Evolutionary conservation across 2,797 vertebrate genomes (phyloP), one percentile per base, ranked within the genome.

Genomic region (Natrix natrix): DNA sequence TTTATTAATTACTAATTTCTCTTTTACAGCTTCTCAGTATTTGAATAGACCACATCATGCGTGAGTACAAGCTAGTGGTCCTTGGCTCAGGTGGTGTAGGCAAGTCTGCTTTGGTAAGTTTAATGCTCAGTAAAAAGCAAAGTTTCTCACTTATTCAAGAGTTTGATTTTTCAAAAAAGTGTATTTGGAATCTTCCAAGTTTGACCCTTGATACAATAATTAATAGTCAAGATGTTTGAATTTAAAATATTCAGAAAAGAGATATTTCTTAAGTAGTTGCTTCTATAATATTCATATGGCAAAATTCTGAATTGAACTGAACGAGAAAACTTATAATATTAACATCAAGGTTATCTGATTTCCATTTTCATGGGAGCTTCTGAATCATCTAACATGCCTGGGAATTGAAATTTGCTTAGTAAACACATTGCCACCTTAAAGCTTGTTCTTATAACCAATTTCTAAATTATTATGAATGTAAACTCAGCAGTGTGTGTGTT

Each of bases 1-100:
- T 57, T 54, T 59, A 24, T 74, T 59, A 69, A 90, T 61, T 0
- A 56, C 88, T 93, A 74, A n/a, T 89, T 92, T 78, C 60, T 95
- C 16, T 95, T 94, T 96, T 98, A 17, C 97, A 99, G 99, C 97
- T 97, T 95, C 92, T 97, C 95, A 97, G 98, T 98, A 94, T 98
- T 97, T 98, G 98, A 98, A 98, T 97, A 98, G 97, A 96, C 97
- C 98, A 97, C 98, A 98, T 98, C 98, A 99, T 99, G 99, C 99
- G 99, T 96, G 99, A 99, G 98, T 99, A 99, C 98, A 99, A 99
- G 98, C 98, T 99, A 96, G 99, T 99, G 98, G 99, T 99, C 97
- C 98, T 99, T 97, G 99, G 99, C 96, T 99, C 99, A 95, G 99
- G 99, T 98, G 99, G 99, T 94, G 99, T 99, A 96, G 99, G 99